phyloP scores from a whole-genome alignment of 35 echinoderm and acorn worm species.

The Heliocidaris tuberculata region DNA sequence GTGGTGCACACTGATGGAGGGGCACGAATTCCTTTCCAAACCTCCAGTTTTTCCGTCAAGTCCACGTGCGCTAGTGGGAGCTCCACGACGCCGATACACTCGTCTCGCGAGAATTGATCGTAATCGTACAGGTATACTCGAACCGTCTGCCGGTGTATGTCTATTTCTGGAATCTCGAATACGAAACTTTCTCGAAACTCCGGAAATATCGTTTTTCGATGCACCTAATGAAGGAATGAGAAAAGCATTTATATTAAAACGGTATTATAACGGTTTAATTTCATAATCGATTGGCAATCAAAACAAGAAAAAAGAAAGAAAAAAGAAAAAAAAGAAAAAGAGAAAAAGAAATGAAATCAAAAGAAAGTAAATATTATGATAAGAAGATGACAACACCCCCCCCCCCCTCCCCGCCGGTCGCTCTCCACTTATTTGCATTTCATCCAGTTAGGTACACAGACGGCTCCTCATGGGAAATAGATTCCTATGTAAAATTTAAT shows the following conservation, averaged over 20 bases:
- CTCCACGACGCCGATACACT: conserved; percentile 83
- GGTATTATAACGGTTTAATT: no score
- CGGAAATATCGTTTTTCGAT: conserved; percentile 80
- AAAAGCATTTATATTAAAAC: background rate
- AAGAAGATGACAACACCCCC: no score
- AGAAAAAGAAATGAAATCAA: background rate
- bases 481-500: no score
- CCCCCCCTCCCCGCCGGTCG: no score
- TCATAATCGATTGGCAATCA: background rate
- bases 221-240: conserved; percentile 54
- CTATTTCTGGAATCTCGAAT: conserved; percentile 90
- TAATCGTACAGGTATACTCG: conserved; percentile 90
- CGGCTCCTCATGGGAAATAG: no score
- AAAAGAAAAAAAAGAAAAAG: background rate
- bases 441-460: no score
- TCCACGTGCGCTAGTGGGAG: conserved; percentile 82
- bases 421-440: no score
- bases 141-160: conserved; percentile 85
- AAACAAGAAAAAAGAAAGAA: background rate
- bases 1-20: background rate
- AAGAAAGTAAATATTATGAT: background rate
- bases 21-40: conserved; percentile 92
- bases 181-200: conserved; percentile 98
- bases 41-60: conserved; percentile 89
- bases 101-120: conserved; percentile 97